Conservation (phyloP, 1,140 invertebrate genomes). For the Pseudoatta argentina region DNA sequence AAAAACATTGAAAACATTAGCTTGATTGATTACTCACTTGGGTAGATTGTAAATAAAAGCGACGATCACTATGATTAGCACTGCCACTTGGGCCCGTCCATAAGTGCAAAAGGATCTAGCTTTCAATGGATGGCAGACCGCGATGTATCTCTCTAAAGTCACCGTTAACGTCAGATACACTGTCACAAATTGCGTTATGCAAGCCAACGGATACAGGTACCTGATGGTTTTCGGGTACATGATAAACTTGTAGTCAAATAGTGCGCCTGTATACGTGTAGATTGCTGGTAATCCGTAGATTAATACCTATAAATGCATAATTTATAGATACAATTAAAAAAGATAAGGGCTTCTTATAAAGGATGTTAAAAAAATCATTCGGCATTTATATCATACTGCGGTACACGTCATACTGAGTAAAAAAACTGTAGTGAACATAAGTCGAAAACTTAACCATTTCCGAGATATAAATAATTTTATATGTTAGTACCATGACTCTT, state of each 20-base stretch:
- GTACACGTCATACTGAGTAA: too few species aligned
- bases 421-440: too few species aligned
- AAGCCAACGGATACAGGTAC: slow-evolving; percentile 94
- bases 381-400: too few species aligned
- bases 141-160: slow-evolving; percentile 97
- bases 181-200: slow-evolving; percentile 96
- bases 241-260: slow-evolving; percentile 92
- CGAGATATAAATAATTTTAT: too few species aligned
- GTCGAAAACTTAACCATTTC: too few species aligned
- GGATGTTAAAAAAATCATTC: too few species aligned
- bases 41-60: slow-evolving; percentile 96
- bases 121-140: slow-evolving; percentile 96
- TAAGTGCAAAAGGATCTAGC: slow-evolving; percentile 96
- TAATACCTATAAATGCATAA: slow-evolving; percentile 87
- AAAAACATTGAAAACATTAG: background rate
- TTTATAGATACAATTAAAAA: background rate
- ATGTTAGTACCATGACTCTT: too few species aligned
- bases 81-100: slow-evolving; percentile 94
- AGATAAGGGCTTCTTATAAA: background rate
- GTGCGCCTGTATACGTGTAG: slow-evolving; percentile 91
- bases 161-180: slow-evolving; percentile 98
- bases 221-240: slow-evolving; percentile 93
- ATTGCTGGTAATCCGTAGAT: slow-evolving; percentile 95
- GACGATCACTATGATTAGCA: slow-evolving; percentile 93
- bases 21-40: slow-evolving; percentile 79